Evolutionary conservation across 2,797 vertebrate genomes (phyloP), one percentile per base, ranked within the genome.

Genomic region (Poliocrania exsul): DNA sequence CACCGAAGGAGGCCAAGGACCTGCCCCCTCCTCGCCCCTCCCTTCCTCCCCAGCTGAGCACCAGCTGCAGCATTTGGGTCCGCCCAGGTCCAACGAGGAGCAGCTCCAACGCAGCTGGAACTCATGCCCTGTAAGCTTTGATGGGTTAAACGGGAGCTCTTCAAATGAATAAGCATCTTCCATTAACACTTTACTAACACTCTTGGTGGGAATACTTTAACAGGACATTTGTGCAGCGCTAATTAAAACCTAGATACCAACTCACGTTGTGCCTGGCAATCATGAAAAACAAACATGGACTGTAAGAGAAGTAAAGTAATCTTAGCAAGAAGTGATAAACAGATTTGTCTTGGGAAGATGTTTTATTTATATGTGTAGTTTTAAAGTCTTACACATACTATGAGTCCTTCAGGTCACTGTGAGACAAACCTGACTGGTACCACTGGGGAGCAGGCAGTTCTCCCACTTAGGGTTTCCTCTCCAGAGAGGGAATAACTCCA

Each of bases 1-100:
- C 89, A 88, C 88, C 24, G 66, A 91, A 95, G 72, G 88, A 95
- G 95, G 75, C 91, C 89, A 95, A 82, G 29, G 73, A 73, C 79
- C 79, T 92, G 72, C 89, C 57, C 84, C 86, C 57, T 31, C 20
- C 51, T 64, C 16, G 35, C 73, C 82, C 85, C 86, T 95, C 92
- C 94, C 95, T 93, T 86, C 88, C 82, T 94, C 78, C 91, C 66
- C 69, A 69, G 90, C 49, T 1, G 1, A 84, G 69, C 75, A 17
- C 73, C 20, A 1, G 31, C 75, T 42, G 26, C 81, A 49, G 86
- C 37, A 1, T 6, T 16, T 28, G 80, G 77, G 19, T 44, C 6
- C 2, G 35, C 79, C 66, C 62, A 60, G 66, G 61, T 75, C 80
- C 29, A 2, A 1, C 9, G 0, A 47, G 46, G 11, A 91, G 33